phyloP scores from a whole-genome alignment of 2,113 vertebrate genomes.

The Sylvia atricapilla region DNA sequence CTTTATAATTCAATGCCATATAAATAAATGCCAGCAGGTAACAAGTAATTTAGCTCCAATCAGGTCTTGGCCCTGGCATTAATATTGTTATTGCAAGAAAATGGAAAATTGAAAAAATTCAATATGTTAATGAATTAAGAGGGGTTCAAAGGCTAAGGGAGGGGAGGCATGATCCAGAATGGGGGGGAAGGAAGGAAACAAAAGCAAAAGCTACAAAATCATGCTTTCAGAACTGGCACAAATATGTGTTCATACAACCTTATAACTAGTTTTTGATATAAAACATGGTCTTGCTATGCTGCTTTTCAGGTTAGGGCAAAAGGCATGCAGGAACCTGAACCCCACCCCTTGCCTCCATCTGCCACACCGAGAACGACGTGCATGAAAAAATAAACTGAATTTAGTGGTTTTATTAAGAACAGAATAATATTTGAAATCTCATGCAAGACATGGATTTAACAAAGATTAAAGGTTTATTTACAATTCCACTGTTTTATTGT shows the following conservation, averaged over 20 bases:
- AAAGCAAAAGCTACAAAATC: slow-evolving; percentile 50
- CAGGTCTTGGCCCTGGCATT: slow-evolving; percentile 76
- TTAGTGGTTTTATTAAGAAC: neutral
- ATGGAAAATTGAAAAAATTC: slow-evolving; percentile 85
- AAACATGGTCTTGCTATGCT: neutral
- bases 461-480: slow-evolving; percentile 25
- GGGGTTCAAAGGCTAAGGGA: slow-evolving; percentile 62
- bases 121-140: slow-evolving; percentile 83
- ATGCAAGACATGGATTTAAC: neutral
- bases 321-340: neutral
- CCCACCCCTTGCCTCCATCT: neutral
- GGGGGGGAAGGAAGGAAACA: neutral
- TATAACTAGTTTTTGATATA: slow-evolving; percentile 26
- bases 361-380: fast-evolving
- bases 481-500: neutral
- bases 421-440: neutral
- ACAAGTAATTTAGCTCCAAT: slow-evolving; percentile 91
- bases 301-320: slow-evolving; percentile 21
- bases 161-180: neutral
- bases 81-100: slow-evolving; percentile 82
- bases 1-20: slow-evolving; percentile 94
- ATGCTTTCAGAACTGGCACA: neutral
- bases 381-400: neutral
- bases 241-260: neutral
- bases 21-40: slow-evolving; percentile 96